Conservation (phyloP, 2,888 invertebrate species). For the Epistrophella euchroma region DNA sequence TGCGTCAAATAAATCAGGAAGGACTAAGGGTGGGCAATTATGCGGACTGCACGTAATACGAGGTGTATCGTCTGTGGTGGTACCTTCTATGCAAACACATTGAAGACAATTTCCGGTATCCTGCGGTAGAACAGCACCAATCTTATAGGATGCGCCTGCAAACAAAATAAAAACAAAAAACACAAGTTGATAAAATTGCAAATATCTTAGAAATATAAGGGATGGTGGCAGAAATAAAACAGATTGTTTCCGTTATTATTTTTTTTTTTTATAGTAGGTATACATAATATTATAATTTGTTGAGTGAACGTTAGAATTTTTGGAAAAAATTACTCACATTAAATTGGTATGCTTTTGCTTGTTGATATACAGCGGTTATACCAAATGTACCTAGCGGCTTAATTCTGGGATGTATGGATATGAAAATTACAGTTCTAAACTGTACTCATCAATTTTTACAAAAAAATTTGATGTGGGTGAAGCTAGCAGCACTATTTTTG, state of each 20-base stretch:
- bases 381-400: too few species aligned
- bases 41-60: slow-evolving; percentile 84
- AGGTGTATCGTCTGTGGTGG: slow-evolving; percentile 82
- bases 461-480: too few species aligned
- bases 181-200: slow-evolving; percentile 3
- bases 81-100: slow-evolving; percentile 87
- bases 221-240: slow-evolving; percentile 3
- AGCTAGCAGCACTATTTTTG: too few species aligned
- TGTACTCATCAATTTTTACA: too few species aligned
- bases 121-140: slow-evolving; percentile 88
- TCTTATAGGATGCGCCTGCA: slow-evolving; percentile 87
- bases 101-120: slow-evolving; percentile 89
- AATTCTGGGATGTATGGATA: too few species aligned
- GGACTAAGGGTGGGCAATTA: slow-evolving; percentile 83
- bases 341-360: neutral
- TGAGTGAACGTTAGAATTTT: neutral
- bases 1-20: slow-evolving; percentile 83
- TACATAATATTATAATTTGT: slow-evolving; percentile 6
- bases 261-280: slow-evolving; percentile 8
- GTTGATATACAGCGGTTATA: too few species aligned
- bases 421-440: too few species aligned
- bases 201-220: neutral
- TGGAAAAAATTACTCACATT: neutral
- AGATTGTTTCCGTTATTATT: slow-evolving; percentile 1
- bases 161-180: slow-evolving; percentile 65